Conservation (phyloP, 2,888 invertebrate species). For the Drosophila hamatofila region DNA sequence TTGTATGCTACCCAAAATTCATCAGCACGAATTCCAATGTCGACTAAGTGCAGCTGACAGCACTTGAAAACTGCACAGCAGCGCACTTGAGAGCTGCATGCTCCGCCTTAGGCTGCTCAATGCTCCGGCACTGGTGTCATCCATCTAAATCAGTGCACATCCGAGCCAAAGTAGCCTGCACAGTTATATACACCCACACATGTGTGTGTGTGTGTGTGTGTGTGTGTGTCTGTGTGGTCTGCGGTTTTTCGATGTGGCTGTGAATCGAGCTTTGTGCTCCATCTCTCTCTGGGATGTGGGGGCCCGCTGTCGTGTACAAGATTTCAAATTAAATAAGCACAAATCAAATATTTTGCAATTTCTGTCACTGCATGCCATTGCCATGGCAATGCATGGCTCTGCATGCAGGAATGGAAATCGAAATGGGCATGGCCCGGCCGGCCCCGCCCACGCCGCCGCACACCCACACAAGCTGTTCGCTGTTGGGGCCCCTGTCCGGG, state of each 20-base stretch:
- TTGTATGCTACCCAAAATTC: conserved; percentile 49
- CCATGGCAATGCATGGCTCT: conserved; percentile 17
- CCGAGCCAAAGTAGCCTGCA: conserved; percentile 38
- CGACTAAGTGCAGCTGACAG: conserved; percentile 73
- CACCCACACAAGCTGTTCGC: conserved; percentile 1
- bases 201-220: not conserved
- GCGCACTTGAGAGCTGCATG: conserved; percentile 52
- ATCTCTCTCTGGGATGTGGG: conserved; percentile 27
- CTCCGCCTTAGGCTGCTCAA: conserved; percentile 55
- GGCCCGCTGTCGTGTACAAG: conserved; percentile 44
- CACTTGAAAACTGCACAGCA: conserved; percentile 67
- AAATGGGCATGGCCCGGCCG: conserved; percentile 13
- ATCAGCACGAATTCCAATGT: conserved; percentile 60
- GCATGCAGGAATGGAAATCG: conserved; percentile 12
- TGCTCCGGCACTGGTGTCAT: conserved; percentile 48
- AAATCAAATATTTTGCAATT: conserved; percentile 81
- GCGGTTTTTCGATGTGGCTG: conserved; percentile 42
- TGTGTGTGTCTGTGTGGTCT: conserved; percentile 28
- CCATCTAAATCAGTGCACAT: conserved; percentile 62
- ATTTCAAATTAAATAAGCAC: conserved; percentile 79
- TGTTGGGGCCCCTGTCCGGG: not conserved
- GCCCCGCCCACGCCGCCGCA: not conserved
- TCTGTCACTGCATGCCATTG: conserved; percentile 72
- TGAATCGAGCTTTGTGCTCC: conserved; percentile 21
- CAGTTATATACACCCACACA: conserved; percentile 3